These are phyloP conservation scores for Bombus cullumanus DNA, from an alignment of 1,140 invertebrate species.

Conservation along the genomic window DNA sequence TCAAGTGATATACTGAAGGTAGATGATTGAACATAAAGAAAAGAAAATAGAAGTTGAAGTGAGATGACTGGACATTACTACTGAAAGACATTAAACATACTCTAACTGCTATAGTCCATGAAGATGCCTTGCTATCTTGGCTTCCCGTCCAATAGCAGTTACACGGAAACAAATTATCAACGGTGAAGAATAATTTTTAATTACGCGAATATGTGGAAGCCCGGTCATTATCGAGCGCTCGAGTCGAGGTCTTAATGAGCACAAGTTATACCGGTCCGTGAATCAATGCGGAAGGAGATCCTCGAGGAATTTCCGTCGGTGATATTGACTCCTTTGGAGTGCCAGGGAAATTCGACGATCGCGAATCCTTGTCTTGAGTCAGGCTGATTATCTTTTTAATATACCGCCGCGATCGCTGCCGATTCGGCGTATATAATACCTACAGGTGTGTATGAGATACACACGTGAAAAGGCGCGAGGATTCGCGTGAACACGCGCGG, in stretches of 20 bases:
- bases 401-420: constrained; percentile 25
- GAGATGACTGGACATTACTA: background rate
- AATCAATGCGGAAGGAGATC: constrained; percentile 14
- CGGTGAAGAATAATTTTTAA: constrained; percentile 26
- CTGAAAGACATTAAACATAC: too few relatives aligned
- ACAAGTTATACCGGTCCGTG: background rate
- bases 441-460: background rate
- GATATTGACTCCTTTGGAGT: background rate
- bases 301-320: constrained; percentile 20
- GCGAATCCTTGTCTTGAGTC: background rate
- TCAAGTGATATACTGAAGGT: background rate
- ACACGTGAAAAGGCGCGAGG: constrained; percentile 24
- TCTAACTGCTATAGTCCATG: background rate
- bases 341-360: constrained; percentile 47
- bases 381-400: constrained; percentile 57
- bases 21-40: background rate
- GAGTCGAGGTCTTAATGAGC: constrained; percentile 2
- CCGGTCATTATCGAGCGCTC: background rate
- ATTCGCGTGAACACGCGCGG: constrained; percentile 8
- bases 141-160: background rate
- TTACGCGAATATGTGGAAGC: constrained; percentile 8
- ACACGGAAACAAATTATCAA: background rate
- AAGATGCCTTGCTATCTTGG: background rate
- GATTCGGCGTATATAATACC: constrained; percentile 12
- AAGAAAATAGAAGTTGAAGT: background rate